Conservation (phyloP, 2,888 invertebrate genomes). For the Lasius platythorax region DNA sequence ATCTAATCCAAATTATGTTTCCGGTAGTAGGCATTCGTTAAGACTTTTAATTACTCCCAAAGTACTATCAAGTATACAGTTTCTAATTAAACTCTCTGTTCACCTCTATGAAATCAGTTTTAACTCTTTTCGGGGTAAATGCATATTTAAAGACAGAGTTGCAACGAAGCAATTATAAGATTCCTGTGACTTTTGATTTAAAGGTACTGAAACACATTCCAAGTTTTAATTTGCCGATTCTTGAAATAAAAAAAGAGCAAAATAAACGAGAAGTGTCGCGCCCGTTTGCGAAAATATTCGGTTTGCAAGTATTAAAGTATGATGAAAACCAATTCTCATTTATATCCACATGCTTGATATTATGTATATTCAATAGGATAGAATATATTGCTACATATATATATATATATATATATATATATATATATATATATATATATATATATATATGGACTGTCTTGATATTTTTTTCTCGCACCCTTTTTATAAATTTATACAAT, state of each 20-base stretch:
- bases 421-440: no score
- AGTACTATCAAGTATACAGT: slow-evolving; percentile 33
- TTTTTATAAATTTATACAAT: slow-evolving; percentile 3
- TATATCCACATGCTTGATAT: background rate
- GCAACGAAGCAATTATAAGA: slow-evolving; percentile 26
- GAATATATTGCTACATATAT: background rate
- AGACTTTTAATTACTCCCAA: slow-evolving; percentile 47
- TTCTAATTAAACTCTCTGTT: slow-evolving; percentile 50
- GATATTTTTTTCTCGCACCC: background rate
- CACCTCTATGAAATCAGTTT: slow-evolving; percentile 44
- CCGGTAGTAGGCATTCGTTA: slow-evolving; percentile 38
- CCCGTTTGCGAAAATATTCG: background rate
- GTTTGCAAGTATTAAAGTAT: background rate
- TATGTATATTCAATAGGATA: background rate
- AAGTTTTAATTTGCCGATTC: slow-evolving; percentile 21
- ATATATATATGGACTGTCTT: background rate
- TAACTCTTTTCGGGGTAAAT: slow-evolving; percentile 41
- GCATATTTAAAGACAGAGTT: slow-evolving; percentile 31
- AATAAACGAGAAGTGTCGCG: background rate
- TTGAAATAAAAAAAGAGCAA: background rate
- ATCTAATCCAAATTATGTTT: slow-evolving; percentile 25
- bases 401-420: no score
- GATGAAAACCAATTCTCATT: background rate
- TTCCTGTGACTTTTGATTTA: slow-evolving; percentile 1
- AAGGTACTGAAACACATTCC: background rate